Conservation (phyloP, 1,140 invertebrate genomes). For the Aphelinus certus region DNA sequence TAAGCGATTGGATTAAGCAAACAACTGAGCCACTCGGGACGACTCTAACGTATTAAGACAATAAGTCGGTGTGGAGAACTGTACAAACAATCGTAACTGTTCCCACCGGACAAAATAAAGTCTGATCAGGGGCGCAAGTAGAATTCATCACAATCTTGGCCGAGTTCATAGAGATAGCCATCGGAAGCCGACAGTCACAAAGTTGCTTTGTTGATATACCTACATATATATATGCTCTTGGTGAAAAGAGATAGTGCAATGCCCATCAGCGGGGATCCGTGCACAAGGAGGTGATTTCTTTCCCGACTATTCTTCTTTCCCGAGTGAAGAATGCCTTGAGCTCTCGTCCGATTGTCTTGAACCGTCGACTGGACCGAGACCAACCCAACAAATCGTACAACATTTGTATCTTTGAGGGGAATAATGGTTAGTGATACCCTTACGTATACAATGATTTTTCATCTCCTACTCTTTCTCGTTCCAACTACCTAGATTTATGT, state of each 20-base stretch:
- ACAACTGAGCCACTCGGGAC: neutral
- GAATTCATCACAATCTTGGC: neutral
- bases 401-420: conserved; percentile 21
- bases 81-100: neutral
- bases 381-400: conserved; percentile 42
- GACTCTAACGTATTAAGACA: neutral
- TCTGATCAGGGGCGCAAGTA: neutral
- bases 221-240: too few species aligned
- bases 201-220: too few species aligned
- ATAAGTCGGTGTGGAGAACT: neutral
- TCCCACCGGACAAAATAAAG: neutral
- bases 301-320: too few species aligned
- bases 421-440: neutral
- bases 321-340: neutral
- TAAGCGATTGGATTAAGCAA: neutral
- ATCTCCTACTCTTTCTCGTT: too few species aligned
- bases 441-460: too few species aligned
- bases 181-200: too few species aligned
- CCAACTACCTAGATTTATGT: too few species aligned
- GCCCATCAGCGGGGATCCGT: too few species aligned
- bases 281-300: too few species aligned
- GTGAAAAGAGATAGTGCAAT: too few species aligned
- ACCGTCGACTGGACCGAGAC: conserved; percentile 16
- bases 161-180: too few species aligned
- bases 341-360: conserved; percentile 42